These are phyloP conservation scores for Zygothrica quintamaculata DNA, from an alignment of 2,888 invertebrate genomes.

Conservation along the genomic window DNA sequence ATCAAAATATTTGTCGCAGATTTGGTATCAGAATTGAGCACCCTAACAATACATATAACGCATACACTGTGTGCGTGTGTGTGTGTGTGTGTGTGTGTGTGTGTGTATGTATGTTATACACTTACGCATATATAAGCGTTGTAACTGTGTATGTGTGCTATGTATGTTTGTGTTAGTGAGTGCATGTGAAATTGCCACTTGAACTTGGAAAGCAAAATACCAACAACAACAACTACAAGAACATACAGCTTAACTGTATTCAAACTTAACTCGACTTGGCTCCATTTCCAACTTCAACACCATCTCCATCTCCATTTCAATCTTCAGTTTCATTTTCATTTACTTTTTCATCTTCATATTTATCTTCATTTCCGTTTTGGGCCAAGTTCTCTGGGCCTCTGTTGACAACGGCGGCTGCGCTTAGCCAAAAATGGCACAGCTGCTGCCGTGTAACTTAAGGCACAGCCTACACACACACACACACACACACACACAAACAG, in stretches of 20 bases:
- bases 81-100: not conserved
- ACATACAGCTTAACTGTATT: too few relatives aligned
- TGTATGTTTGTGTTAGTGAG: conserved; percentile 13
- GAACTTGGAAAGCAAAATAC: conserved; percentile 58
- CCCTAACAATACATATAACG: conserved; percentile 63
- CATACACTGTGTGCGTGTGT: not conserved
- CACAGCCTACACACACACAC: conserved; percentile 23
- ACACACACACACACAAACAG: conserved; percentile 24
- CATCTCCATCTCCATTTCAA: conserved; percentile 4
- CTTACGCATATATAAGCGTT: too few relatives aligned
- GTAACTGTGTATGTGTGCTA: not conserved
- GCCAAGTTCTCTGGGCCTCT: conserved; percentile 33
- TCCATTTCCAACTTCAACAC: conserved; percentile 9
- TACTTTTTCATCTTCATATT: conserved; percentile 1
- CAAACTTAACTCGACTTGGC: not conserved
- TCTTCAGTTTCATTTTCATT: conserved; percentile 16
- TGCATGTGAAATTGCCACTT: conserved; percentile 57
- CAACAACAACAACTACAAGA: conserved; percentile 2
- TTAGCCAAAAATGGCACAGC: conserved; percentile 52
- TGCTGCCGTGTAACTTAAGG: conserved; percentile 59
- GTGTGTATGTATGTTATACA: conserved; percentile 9
- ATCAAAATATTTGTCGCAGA: conserved; percentile 84
- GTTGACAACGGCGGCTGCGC: conserved; percentile 50
- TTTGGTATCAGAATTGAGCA: conserved; percentile 84
- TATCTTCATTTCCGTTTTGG: conserved; percentile 12